phyloP scores from a whole-genome alignment of 2,888 invertebrate genomes.

The Drosophila limbata region DNA sequence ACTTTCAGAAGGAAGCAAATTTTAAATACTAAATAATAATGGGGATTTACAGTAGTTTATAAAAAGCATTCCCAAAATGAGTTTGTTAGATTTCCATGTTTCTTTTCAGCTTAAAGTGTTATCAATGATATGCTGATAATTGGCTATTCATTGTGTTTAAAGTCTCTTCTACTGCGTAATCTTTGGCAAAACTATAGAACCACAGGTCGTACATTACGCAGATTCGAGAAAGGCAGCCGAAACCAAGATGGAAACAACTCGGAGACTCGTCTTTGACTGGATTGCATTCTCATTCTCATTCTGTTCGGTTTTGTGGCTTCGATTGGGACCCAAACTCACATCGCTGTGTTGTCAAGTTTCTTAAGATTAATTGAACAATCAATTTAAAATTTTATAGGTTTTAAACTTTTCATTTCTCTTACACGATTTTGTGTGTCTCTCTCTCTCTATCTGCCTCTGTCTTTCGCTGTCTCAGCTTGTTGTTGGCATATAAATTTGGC shows the following conservation, averaged over 20 bases:
- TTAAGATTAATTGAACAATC: slow-evolving; percentile 85
- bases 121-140: slow-evolving; percentile 23
- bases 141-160: slow-evolving; percentile 20
- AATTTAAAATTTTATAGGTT: slow-evolving; percentile 84
- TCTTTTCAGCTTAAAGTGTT: background rate
- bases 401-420: slow-evolving; percentile 79
- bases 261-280: slow-evolving; percentile 33
- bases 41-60: too few species aligned
- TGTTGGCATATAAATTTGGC: slow-evolving; percentile 69
- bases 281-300: slow-evolving; percentile 49
- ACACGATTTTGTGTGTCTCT: slow-evolving; percentile 60
- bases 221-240: slow-evolving; percentile 16
- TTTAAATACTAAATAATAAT: background rate
- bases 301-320: slow-evolving; percentile 1
- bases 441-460: background rate
- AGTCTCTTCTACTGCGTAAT: background rate
- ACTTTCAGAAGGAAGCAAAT: background rate
- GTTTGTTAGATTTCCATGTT: background rate
- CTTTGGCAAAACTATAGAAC: slow-evolving; percentile 9
- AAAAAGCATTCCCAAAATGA: background rate
- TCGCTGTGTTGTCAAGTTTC: slow-evolving; percentile 79
- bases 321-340: slow-evolving; percentile 47
- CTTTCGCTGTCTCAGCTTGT: slow-evolving; percentile 32
- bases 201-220: slow-evolving; percentile 25
- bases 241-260: slow-evolving; percentile 17